Base-by-base conservation (phyloP, 2,888 invertebrate species). In the Bellardia pandia region DNA sequence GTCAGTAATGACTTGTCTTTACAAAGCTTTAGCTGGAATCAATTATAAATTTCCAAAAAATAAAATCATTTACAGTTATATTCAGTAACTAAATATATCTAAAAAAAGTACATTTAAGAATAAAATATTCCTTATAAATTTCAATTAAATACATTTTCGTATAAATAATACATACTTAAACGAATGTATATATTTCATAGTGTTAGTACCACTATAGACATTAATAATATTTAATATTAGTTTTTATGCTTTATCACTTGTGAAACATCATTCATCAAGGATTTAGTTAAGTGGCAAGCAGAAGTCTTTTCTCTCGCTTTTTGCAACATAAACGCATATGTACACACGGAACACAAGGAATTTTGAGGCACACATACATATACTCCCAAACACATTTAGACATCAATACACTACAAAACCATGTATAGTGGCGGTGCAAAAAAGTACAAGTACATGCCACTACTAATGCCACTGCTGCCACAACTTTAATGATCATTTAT, bases 231-330 rank as follows among this genome's bases (percentile, higher is more conserved):
- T 87, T 87, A 82, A 85, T 66, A 85, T 87, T 75, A 82, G 87
- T 87, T 82, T 87, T 87, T 85, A 58, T 87, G 85, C 87, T 85
- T 85, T 87, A 85, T 85, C 85, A 85, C 87, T 87, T 78, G 87
- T 85, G 85, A 81, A 81, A 82, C 87, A 89, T 89, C 89, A 89
- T 88, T 89, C 89, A 89, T 89, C 88, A 86, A 85, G 89, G 89
- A 89, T 89, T 89, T 87, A 89, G 86, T 88, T 88, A 89, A 88
- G 89, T 86, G 88, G 87, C 87, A 82, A 82, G 78, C 68, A 78
- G 48, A 85, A 85, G 76, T 60, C 66, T 76, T 72, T 68, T 72
- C 16, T 37, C 72, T 72, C 33, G 40, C 33, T 68, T 56, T 78
- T 37, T 68, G 77, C 78, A 83, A 71, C 75, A 83, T 66, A 75